phyloP scores from a whole-genome alignment of 2,888 invertebrate species.

The Xestoiulus laeticollis region DNA sequence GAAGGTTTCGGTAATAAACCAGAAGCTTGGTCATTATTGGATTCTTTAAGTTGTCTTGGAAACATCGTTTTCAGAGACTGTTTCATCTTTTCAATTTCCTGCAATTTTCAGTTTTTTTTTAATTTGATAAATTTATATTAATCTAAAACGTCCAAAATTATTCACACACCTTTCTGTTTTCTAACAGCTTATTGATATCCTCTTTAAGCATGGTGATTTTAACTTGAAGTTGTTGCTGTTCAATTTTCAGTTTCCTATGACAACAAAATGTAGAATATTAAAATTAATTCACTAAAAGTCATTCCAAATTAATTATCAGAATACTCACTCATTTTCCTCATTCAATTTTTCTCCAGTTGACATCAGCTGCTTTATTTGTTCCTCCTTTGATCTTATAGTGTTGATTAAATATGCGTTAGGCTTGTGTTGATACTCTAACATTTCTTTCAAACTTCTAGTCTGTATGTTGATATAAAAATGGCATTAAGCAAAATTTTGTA shows the following conservation, averaged over 20 bases:
- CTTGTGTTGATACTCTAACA: constrained; percentile 51
- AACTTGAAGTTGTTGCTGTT: constrained; percentile 43
- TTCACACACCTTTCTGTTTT: constrained; percentile 52
- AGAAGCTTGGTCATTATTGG: neutral
- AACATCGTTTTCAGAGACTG: constrained; percentile 17
- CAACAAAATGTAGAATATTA: neutral
- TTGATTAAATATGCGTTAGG: constrained; percentile 53
- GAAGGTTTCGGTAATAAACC: neutral
- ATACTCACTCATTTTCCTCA: constrained; percentile 47
- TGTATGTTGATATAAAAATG: neutral
- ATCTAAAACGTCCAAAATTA: neutral
- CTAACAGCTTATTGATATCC: constrained; percentile 51
- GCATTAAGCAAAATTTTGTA: neutral
- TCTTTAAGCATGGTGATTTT: constrained; percentile 47
- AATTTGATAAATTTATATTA: neutral
- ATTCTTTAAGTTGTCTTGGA: neutral
- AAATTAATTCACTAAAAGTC: neutral
- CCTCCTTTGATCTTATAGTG: constrained; percentile 44
- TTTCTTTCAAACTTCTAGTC: constrained; percentile 49
- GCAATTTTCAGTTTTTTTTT: neutral
- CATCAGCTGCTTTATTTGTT: constrained; percentile 49
- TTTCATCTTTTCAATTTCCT: constrained; percentile 50
- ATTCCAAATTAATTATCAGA: neutral
- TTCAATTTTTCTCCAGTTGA: constrained; percentile 13
- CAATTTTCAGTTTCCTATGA: constrained; percentile 44